Conservation (phyloP, 2,888 invertebrate species). For the Nebria brevicollis region DNA sequence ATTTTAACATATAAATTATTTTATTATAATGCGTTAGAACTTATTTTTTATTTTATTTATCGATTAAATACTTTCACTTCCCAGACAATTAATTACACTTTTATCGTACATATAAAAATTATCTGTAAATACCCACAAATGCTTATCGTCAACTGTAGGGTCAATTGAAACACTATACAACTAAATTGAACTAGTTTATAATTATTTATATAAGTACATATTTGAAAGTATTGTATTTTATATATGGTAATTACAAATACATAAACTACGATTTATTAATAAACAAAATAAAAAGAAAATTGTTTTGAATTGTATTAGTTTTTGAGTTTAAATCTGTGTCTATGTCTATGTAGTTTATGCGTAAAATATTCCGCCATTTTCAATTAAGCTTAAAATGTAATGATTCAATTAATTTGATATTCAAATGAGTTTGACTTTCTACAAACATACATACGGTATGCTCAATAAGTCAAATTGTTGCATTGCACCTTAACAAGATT, state of each 20-base stretch:
- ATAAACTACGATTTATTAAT: too few species aligned
- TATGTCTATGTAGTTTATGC: not conserved
- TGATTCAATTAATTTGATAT: constrained; percentile 1
- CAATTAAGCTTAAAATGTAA: not conserved
- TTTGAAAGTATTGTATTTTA: too few species aligned
- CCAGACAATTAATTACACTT: constrained; percentile 16
- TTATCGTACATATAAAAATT: not conserved
- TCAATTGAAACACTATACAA: too few species aligned
- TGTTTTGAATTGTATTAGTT: too few species aligned
- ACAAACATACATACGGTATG: not conserved
- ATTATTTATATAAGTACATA: too few species aligned
- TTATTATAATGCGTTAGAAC: constrained; percentile 23
- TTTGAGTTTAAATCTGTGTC: too few species aligned
- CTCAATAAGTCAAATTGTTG: not conserved
- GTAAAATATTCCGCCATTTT: not conserved
- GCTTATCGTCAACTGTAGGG: too few species aligned
- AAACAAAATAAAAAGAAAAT: too few species aligned
- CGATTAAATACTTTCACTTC: constrained; percentile 10
- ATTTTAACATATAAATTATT: constrained; percentile 40
- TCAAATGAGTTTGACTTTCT: not conserved
- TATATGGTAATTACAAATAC: too few species aligned
- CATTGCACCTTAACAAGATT: not conserved
- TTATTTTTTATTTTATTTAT: constrained; percentile 3
- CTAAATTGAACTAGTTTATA: too few species aligned
- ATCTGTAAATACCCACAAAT: not conserved